These are phyloP conservation scores for Mastacembelus armatus DNA, from an alignment of 2,797 vertebrate species.

Conservation along the genomic window DNA sequence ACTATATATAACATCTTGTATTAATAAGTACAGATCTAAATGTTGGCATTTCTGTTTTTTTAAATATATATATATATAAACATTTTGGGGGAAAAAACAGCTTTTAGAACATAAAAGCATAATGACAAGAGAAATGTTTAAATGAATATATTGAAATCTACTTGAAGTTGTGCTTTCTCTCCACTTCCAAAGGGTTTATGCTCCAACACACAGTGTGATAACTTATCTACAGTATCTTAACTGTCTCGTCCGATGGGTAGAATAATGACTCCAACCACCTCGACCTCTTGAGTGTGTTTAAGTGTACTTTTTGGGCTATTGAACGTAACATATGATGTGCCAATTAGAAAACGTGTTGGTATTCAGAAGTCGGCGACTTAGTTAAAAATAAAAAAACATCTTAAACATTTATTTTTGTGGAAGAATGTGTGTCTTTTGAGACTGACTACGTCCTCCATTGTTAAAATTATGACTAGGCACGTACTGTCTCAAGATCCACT, in stretches of 20 bases:
- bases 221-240: not conserved
- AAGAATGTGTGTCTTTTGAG: conserved; percentile 3
- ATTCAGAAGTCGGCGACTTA: too few relatives aligned
- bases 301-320: conserved; percentile 24
- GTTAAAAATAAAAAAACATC: too few relatives aligned
- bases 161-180: not conserved
- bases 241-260: conserved; percentile 7
- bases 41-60: conserved; percentile 1
- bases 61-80: not conserved
- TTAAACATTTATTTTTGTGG: conserved; percentile 18
- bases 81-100: not conserved
- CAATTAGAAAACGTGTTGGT: conserved; percentile 47
- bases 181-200: not conserved
- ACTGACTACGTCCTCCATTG: conserved; percentile 9
- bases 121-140: conserved; percentile 12
- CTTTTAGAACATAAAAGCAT: conserved; percentile 1
- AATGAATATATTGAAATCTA: too few relatives aligned
- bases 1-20: conserved; percentile 16
- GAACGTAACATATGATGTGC: conserved; percentile 61
- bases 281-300: not conserved
- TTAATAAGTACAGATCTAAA: conserved; percentile 10
- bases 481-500: conserved; percentile 14
- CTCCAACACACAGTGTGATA: not conserved
- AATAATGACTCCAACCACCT: conserved; percentile 7
- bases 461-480: conserved; percentile 16